A percentile compares a stretch with the other conserved stretches of the same genome.
These are phyloP conservation scores for Phortica okadai DNA, from an alignment of 2,888 invertebrate species.

Conservation along the genomic window DNA sequence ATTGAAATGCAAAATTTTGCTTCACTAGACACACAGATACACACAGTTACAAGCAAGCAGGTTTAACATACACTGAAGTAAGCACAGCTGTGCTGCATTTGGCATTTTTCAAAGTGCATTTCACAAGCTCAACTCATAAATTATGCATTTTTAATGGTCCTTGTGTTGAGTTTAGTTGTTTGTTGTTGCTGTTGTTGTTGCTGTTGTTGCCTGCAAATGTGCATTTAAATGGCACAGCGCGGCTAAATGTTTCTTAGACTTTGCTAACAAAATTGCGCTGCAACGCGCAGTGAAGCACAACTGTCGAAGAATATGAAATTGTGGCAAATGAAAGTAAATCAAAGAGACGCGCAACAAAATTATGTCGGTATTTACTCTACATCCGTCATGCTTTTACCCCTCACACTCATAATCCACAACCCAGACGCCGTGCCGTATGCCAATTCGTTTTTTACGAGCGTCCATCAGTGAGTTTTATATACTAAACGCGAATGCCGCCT, in stretches of 20 bases:
- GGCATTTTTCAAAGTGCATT: conserved; percentile 27
- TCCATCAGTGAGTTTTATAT: conserved; percentile 20
- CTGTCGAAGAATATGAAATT: conserved; percentile 21
- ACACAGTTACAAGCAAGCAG: background rate
- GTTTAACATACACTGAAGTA: background rate
- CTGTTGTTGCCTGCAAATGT: background rate
- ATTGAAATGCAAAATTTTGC: background rate
- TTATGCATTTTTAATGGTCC: conserved; percentile 25
- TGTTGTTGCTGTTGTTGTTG: no score
- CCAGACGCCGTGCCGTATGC: background rate
- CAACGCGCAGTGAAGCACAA: background rate
- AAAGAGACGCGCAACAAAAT: background rate
- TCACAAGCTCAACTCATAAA: conserved; percentile 21
- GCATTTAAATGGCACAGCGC: conserved; percentile 13
- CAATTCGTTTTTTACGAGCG: conserved; percentile 6
- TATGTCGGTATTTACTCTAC: background rate
- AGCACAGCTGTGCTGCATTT: conserved; percentile 18
- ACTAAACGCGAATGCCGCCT: background rate
- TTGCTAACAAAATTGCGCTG: background rate
- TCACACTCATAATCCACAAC: background rate
- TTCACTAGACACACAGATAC: background rate
- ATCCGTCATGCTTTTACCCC: no score
- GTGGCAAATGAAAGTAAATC: conserved; percentile 20
- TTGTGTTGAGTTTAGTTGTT: background rate
- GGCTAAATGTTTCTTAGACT: background rate